Evolutionary conservation across 2,888 invertebrate genomes (phyloP).

Genomic region (Thelaira solivaga): DNA sequence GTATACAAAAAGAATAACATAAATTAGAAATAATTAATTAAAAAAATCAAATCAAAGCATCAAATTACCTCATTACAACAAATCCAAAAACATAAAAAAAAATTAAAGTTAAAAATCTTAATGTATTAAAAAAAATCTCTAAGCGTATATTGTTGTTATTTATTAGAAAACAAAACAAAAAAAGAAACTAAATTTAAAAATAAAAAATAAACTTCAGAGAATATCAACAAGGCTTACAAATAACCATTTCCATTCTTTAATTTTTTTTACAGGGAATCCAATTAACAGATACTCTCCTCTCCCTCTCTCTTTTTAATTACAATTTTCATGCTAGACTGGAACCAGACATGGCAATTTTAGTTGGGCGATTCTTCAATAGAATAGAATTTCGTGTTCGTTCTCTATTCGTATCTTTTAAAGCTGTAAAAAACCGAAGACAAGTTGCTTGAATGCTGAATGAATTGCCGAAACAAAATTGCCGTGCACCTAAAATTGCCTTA

Average conservation of each 20-base stretch:
- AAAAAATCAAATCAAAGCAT: slow-evolving; percentile 59
- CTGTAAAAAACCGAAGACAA: too few relatives aligned
- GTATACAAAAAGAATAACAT: slow-evolving; percentile 4
- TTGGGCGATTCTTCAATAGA: too few relatives aligned
- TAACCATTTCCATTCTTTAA: background rate
- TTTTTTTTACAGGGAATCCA: background rate
- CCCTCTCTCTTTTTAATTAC: too few relatives aligned
- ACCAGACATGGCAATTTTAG: too few relatives aligned
- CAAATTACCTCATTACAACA: slow-evolving; percentile 62
- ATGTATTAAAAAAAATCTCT: slow-evolving; percentile 39
- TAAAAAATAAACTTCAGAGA: background rate
- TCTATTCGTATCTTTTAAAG: too few relatives aligned
- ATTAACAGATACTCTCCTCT: too few relatives aligned
- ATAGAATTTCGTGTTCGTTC: too few relatives aligned
- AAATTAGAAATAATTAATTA: slow-evolving; percentile 11
- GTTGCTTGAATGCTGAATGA: too few relatives aligned
- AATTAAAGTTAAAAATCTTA: slow-evolving; percentile 38
- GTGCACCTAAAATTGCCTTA: too few relatives aligned
- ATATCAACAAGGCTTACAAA: slow-evolving; percentile 36
- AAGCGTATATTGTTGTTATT: slow-evolving; percentile 53
- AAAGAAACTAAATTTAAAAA: slow-evolving; percentile 10
- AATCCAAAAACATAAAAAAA: slow-evolving; percentile 52
- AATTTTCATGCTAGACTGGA: too few relatives aligned
- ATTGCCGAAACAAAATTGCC: too few relatives aligned
- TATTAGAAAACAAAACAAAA: background rate